Evolutionary conservation across 2,113 vertebrate species (phyloP).

Genomic region (Nettapus auritus): DNA sequence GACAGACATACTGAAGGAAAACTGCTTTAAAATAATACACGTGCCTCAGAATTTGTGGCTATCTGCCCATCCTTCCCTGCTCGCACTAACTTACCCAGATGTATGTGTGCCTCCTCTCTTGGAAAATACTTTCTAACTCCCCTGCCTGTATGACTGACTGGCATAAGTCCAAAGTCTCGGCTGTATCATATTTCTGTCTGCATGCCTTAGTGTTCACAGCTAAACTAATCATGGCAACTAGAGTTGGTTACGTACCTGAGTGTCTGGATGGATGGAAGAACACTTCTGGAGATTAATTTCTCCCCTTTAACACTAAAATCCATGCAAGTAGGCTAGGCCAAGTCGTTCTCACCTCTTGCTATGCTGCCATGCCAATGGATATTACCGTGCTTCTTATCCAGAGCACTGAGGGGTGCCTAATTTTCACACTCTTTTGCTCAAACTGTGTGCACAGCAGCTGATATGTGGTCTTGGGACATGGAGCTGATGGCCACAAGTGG

Average conservation of each 20-base stretch:
- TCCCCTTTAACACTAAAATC: not conserved
- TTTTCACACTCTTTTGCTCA: not conserved
- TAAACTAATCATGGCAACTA: conserved; percentile 17
- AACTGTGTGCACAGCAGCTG: not conserved
- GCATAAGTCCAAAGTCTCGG: not conserved
- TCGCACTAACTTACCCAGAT: conserved; percentile 40
- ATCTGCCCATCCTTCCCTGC: conserved; percentile 33
- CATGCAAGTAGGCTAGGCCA: not conserved
- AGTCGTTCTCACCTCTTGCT: not conserved
- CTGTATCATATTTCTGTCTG: conserved; percentile 51
- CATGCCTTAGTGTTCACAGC: conserved; percentile 26
- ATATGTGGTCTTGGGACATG: not conserved
- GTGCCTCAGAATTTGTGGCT: conserved; percentile 42
- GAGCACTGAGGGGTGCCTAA: not conserved
- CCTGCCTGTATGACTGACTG: not conserved
- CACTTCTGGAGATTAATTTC: not conserved
- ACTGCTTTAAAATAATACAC: conserved; percentile 15
- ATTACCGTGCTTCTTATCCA: not conserved
- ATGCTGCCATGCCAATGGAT: not conserved
- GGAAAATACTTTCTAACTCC: conserved; percentile 47
- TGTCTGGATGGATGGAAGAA: not conserved
- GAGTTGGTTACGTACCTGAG: not conserved
- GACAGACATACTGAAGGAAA: conserved; percentile 24
- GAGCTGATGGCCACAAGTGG: not conserved
- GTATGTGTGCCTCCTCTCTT: not conserved